Percentiles rank a stretch among this genome's conserved stretches.
phyloP scores from a whole-genome alignment of 2,888 invertebrate species.

The Byasa hedistus region DNA sequence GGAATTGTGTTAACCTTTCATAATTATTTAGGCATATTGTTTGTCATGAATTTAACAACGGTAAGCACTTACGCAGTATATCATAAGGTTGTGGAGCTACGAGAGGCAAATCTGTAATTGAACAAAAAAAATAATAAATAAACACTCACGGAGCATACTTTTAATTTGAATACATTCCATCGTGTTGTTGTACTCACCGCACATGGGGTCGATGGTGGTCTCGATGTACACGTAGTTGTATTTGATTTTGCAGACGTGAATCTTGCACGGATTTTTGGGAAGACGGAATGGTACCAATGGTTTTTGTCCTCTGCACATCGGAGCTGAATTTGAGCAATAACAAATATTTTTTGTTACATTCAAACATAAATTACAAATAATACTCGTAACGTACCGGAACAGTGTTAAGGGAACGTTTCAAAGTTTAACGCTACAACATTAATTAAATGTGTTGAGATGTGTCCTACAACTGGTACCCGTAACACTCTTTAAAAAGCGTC shows the following conservation, averaged over 20 bases:
- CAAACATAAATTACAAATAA: background rate
- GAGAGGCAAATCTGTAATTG: background rate
- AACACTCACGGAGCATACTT: no score
- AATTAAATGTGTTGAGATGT: no score
- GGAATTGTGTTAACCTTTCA: no score
- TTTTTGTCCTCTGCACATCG: constrained; percentile 49
- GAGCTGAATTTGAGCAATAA: constrained; percentile 44
- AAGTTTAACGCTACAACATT: no score
- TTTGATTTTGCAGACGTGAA: constrained; percentile 56
- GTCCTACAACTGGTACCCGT: no score
- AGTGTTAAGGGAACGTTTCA: no score
- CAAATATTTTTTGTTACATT: background rate
- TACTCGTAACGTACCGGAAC: no score
- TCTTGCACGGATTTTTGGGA: constrained; percentile 47
- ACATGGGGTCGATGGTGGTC: constrained; percentile 35
- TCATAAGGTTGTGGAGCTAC: background rate
- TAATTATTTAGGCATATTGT: no score
- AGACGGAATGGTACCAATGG: constrained; percentile 52
- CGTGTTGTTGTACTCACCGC: constrained; percentile 36
- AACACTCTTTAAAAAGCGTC: no score
- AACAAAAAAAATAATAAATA: background rate
- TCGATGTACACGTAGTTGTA: constrained; percentile 66
- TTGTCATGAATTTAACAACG: background rate
- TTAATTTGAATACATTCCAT: no score
- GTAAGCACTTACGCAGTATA: constrained; percentile 4